phyloP scores from a whole-genome alignment of 2,113 vertebrate genomes.

The Oreochromis tanganicae region DNA sequence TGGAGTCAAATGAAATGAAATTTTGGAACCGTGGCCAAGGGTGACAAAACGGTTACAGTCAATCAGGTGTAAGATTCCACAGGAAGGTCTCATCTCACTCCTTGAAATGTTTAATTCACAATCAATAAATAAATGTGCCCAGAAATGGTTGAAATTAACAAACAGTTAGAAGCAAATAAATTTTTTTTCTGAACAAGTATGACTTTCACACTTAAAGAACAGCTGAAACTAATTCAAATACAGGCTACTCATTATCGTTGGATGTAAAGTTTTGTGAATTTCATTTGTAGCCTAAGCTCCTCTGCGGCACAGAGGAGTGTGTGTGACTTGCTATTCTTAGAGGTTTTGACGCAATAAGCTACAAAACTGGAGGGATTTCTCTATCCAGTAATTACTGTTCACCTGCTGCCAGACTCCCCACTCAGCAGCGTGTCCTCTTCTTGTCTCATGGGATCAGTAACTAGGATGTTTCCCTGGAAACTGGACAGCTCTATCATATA shows the following conservation, averaged over 20 bases:
- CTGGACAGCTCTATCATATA: conserved; percentile 55
- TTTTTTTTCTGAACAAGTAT: neutral
- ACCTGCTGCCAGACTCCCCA: conserved; percentile 51
- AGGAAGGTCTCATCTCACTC: neutral
- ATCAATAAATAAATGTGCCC: neutral
- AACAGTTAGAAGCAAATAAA: neutral
- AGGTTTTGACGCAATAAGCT: conserved; percentile 45
- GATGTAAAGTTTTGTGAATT: neutral
- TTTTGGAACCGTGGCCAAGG: neutral
- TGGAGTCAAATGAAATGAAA: neutral
- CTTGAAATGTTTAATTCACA: neutral
- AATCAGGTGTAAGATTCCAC: neutral
- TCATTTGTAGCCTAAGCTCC: neutral
- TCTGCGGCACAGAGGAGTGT: neutral
- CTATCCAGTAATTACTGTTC: conserved; percentile 50
- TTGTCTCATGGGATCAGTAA: conserved; percentile 40
- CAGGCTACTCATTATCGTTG: neutral
- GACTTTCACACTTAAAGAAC: neutral
- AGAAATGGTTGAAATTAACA: neutral
- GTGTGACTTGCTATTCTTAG: conserved; percentile 39
- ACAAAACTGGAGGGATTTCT: conserved; percentile 49
- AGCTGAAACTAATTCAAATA: neutral
- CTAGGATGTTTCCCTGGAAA: conserved; percentile 72
- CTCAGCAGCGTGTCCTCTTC: conserved; percentile 39
- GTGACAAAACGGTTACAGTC: neutral